phyloP scores from a whole-genome alignment of 1,140 invertebrate species.

The Drosophila yakuba region DNA sequence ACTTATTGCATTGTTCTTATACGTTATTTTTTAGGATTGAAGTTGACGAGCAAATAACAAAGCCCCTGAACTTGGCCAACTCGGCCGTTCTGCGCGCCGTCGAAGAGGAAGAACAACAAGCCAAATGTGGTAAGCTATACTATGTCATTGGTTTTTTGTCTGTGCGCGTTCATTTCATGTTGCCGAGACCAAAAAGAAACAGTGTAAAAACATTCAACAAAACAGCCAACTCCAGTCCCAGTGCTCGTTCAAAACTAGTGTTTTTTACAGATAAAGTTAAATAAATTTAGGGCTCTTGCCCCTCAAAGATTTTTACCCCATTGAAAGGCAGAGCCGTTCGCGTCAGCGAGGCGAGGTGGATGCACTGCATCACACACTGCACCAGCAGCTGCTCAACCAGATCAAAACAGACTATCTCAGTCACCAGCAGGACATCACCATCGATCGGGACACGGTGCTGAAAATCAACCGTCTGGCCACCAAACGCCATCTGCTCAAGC shows the following conservation, averaged over 20 bases:
- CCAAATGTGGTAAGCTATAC: constrained; percentile 87
- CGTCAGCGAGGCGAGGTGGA: constrained; percentile 55
- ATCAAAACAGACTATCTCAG: constrained; percentile 76
- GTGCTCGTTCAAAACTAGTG: constrained; percentile 16
- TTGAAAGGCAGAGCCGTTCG: constrained; percentile 57
- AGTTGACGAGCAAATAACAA: constrained; percentile 85
- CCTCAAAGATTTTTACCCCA: constrained; percentile 42
- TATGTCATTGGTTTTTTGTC: constrained; percentile 1
- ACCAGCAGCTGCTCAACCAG: constrained; percentile 75
- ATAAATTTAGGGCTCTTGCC: not conserved
- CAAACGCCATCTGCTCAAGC: constrained; percentile 63
- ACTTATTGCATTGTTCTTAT: not conserved
- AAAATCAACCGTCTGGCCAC: constrained; percentile 78
- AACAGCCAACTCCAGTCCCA: constrained; percentile 26
- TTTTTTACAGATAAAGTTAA: constrained; percentile 11
- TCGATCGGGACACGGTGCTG: constrained; percentile 81
- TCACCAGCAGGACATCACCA: constrained; percentile 74
- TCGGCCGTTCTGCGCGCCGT: constrained; percentile 92
- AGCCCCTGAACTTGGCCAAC: constrained; percentile 91
- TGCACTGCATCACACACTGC: constrained; percentile 55
- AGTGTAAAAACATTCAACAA: constrained; percentile 64
- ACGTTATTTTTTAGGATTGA: constrained; percentile 56
- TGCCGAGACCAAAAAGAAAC: constrained; percentile 33
- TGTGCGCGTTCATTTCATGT: constrained; percentile 19
- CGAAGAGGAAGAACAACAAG: constrained; percentile 90